Evolutionary conservation across 2,888 invertebrate species (phyloP).

Genomic region (Lamproptera curius): DNA sequence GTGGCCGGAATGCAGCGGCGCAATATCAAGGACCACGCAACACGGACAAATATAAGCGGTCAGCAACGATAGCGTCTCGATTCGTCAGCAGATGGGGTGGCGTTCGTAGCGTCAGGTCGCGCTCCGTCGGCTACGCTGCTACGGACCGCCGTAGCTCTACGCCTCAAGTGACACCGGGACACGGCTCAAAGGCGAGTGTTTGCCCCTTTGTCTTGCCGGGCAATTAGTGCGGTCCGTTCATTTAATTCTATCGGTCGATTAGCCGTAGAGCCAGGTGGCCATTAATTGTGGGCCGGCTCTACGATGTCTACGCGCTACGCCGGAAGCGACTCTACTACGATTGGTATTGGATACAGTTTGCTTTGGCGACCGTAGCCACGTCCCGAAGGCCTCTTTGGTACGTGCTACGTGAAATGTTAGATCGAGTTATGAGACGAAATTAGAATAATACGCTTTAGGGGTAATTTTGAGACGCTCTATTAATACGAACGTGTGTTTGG

Average conservation of each 20-base stretch:
- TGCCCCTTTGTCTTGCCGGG: conserved; percentile 75
- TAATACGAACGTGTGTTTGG: background rate
- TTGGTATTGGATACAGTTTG: background rate
- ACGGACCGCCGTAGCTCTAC: conserved; percentile 52
- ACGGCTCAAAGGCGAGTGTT: conserved; percentile 72
- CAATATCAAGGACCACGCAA: conserved; percentile 9
- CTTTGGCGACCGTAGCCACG: conserved; percentile 18
- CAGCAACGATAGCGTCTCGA: conserved; percentile 26
- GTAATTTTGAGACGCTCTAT: conserved; percentile 1
- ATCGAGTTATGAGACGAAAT: conserved; percentile 18
- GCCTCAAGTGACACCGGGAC: conserved; percentile 73
- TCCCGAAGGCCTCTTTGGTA: conserved; percentile 10
- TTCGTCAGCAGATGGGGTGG: conserved; percentile 37
- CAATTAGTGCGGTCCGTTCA: conserved; percentile 76
- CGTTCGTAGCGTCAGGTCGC: conserved; percentile 34
- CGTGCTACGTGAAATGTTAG: conserved; percentile 16
- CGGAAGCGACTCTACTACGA: conserved; percentile 22
- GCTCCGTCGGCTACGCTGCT: conserved; percentile 45
- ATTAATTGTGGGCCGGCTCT: conserved; percentile 74
- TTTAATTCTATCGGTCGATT: conserved; percentile 78
- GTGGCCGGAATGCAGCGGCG: conserved; percentile 6
- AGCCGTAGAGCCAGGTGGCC: conserved; percentile 66
- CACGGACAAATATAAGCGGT: conserved; percentile 11
- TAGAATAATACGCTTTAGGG: conserved; percentile 10
- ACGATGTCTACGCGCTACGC: conserved; percentile 38